A percentile compares a stretch with the other conserved stretches of the same genome.
These are phyloP conservation scores for Quadriops clusia DNA, from an alignment of 2,888 invertebrate genomes.

Conservation along the genomic window DNA sequence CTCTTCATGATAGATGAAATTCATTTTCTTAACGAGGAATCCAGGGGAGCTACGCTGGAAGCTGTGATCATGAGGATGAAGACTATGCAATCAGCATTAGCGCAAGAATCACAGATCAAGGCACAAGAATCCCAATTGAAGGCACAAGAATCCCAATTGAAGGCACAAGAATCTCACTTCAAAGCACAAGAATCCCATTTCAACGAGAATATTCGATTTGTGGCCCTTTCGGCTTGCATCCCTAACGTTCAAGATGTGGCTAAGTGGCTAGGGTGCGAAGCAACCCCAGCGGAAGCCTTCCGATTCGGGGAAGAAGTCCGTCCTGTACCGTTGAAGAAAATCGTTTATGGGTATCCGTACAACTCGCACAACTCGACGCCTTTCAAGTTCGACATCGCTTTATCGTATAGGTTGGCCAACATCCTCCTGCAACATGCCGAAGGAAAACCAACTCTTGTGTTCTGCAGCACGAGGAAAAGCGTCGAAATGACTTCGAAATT, in stretches of 20 bases:
- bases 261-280: slow-evolving; percentile 49
- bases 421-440: slow-evolving; percentile 58
- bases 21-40: slow-evolving; percentile 60
- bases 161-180: slow-evolving; percentile 15
- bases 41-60: slow-evolving; percentile 64
- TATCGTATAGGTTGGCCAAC: slow-evolving; percentile 61
- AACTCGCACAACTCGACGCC: slow-evolving; percentile 42
- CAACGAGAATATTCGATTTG: slow-evolving; percentile 42
- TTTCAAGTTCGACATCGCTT: slow-evolving; percentile 64
- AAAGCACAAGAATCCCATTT: slow-evolving; percentile 3
- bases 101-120: too few relatives aligned
- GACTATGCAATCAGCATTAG: slow-evolving; percentile 57
- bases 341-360: slow-evolving; percentile 59
- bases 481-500: slow-evolving; percentile 56
- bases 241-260: slow-evolving; percentile 67
- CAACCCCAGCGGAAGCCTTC: slow-evolving; percentile 40
- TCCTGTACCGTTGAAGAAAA: slow-evolving; percentile 59
- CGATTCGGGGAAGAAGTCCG: slow-evolving; percentile 61
- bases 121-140: too few relatives aligned
- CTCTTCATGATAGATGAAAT: slow-evolving; percentile 68
- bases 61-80: slow-evolving; percentile 66
- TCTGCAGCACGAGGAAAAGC: slow-evolving; percentile 67
- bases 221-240: slow-evolving; percentile 70
- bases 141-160: slow-evolving; percentile 5
- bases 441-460: slow-evolving; percentile 64